Base-by-base conservation (phyloP, 2,113 vertebrate genomes). In the Butorides virescens region DNA sequence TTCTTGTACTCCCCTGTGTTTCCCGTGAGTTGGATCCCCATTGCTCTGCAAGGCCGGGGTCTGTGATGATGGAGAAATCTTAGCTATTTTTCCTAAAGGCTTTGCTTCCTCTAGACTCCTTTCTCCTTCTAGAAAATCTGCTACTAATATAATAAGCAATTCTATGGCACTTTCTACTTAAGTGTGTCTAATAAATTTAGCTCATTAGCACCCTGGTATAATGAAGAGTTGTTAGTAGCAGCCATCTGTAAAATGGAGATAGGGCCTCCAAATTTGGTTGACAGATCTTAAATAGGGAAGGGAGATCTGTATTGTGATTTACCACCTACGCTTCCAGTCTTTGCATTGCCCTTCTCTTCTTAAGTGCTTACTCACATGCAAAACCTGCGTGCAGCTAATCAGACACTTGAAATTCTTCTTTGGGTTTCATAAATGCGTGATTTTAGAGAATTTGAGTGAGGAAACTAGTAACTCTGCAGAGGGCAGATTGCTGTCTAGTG, bases 1-100 rank as follows among this genome's bases (percentile, higher is more conserved):
- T 79, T 62, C 79, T 63, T 1, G 3, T 29, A 21, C 30, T 58
- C 20, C 34, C 7, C 65, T 44, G 50, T 1, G 7, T 59, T 91
- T 87, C 47, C 39, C 3, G 5, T 49, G 47, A 47, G 36, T 61
- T 67, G 42, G 50, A 11, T 73, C 74, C 49, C n/a, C 42, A 86
- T 61, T 90, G 59, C 22, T 66, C 74, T 11, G 7, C 53, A 17
- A 36, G 53, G 44, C 79, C 2, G 0, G 17, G 52, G 66, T 68
- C 47, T 77, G 8, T 18, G 79, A 17, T n/a, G 47, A n/a, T 36
- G 79, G 65, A 14, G 29, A 77, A 62, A 55, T 65, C n/a, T 74
- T 47, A 58, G 61, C 61, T 90, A 18, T 29, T 74, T 87, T 95
- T 96, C 87, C 61, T 84, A 39, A 74, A 79, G n/a, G 62, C 17